Conservation (phyloP, 2,113 vertebrate species). For the Myiozetetes cayanensis region DNA sequence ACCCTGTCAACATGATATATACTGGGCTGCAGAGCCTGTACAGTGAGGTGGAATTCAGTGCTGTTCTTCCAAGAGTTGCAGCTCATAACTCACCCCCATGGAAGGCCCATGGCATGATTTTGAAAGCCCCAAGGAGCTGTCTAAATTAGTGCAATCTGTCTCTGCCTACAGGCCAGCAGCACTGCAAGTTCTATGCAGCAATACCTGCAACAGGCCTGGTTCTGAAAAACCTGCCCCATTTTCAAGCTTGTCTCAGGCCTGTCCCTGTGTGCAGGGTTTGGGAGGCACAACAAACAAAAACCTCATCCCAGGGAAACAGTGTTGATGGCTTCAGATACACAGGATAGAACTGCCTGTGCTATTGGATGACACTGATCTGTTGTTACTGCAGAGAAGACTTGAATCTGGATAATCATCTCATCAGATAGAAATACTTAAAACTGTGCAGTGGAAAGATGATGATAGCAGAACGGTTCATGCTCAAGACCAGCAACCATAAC, state of each 20-base stretch:
- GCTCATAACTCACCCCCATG: background rate
- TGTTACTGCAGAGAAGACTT: background rate
- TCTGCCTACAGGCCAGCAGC: background rate
- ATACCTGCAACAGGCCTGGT: background rate
- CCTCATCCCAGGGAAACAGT: background rate
- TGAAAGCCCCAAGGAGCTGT: background rate
- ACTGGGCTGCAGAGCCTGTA: background rate
- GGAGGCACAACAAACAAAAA: background rate
- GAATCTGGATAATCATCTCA: background rate
- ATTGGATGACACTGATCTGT: background rate
- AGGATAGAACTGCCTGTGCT: background rate
- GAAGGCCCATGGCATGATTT: background rate
- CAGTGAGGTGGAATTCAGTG: background rate
- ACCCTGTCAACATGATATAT: background rate
- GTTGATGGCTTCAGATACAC: background rate
- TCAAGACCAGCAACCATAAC: background rate
- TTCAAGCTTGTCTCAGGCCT: background rate
- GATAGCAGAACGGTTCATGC: background rate
- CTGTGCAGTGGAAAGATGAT: background rate
- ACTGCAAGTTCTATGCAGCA: background rate
- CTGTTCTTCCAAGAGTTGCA: background rate
- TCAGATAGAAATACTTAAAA: background rate
- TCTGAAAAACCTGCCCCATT: background rate
- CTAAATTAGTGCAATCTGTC: background rate
- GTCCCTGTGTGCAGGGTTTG: background rate